phyloP scores from a whole-genome alignment of 2,797 vertebrate genomes.

The Parambassis ranga region DNA sequence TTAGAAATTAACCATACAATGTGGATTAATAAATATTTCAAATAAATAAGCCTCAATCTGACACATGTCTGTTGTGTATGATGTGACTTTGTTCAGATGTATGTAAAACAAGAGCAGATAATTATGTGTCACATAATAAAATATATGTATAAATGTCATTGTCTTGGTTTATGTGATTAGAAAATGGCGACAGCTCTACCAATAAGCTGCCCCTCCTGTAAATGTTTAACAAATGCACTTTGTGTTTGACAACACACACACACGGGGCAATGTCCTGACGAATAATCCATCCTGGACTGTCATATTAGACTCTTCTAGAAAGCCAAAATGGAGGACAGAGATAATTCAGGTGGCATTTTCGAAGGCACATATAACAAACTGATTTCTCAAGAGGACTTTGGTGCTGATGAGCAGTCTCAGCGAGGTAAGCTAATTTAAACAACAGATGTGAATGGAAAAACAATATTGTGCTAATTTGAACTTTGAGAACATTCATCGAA shows the following conservation, averaged over 20 bases:
- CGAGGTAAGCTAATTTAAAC: constrained; percentile 59
- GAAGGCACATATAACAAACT: constrained; percentile 42
- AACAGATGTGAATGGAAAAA: not conserved
- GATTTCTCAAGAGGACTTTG: constrained; percentile 20
- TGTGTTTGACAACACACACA: constrained; percentile 41
- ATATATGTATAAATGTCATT: not conserved
- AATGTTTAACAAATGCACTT: constrained; percentile 67
- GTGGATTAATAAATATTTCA: too few species aligned
- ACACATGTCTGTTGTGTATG: not conserved
- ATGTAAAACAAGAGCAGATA: not conserved
- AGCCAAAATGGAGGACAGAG: constrained; percentile 57
- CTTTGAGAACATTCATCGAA: too few species aligned
- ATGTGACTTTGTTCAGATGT: not conserved
- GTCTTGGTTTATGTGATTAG: not conserved
- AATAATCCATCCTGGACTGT: constrained; percentile 18
- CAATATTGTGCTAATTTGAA: not conserved
- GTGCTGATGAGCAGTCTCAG: constrained; percentile 27
- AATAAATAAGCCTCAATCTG: not conserved
- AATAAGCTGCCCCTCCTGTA: constrained; percentile 11
- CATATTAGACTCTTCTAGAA: not conserved
- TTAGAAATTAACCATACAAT: not conserved
- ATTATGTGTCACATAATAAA: too few species aligned
- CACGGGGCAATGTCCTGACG: constrained; percentile 67
- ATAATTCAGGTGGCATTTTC: not conserved
- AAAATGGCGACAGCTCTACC: not conserved